These are phyloP conservation scores for Nipponacmea schrenckii DNA, from an alignment of 2,888 invertebrate genomes.

Conservation along the genomic window DNA sequence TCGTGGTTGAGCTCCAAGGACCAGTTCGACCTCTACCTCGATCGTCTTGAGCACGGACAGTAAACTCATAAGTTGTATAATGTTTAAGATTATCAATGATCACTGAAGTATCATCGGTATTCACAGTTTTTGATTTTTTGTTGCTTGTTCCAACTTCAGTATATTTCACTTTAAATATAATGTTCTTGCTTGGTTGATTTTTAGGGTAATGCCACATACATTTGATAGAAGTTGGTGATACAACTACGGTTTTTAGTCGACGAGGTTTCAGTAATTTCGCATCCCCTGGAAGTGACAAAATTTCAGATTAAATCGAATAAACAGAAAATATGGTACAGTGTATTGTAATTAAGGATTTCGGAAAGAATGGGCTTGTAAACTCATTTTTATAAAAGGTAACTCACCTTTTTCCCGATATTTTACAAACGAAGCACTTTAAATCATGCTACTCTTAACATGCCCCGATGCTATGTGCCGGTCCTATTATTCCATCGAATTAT, in stretches of 20 bases:
- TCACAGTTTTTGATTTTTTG: slow-evolving; percentile 8
- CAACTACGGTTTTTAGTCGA: slow-evolving; percentile 20
- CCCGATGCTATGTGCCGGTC: no score
- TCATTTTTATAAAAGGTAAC: no score
- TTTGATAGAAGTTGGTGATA: slow-evolving; percentile 26
- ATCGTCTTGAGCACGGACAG: slow-evolving; percentile 24
- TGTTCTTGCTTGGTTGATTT: not conserved
- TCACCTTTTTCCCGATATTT: no score
- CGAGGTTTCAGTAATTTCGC: slow-evolving; percentile 22
- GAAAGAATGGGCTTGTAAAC: no score
- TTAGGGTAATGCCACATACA: slow-evolving; percentile 31
- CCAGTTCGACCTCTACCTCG: slow-evolving; percentile 14
- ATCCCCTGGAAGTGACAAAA: slow-evolving; percentile 13
- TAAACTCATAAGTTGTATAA: slow-evolving; percentile 29
- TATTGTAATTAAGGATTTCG: no score
- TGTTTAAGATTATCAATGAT: slow-evolving; percentile 21
- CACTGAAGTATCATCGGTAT: slow-evolving; percentile 9
- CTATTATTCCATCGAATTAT: no score
- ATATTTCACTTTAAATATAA: not conserved
- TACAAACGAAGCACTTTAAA: no score
- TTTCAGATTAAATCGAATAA: not conserved
- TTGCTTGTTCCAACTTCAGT: not conserved
- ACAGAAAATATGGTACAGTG: no score
- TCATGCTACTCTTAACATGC: no score
- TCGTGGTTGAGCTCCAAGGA: slow-evolving; percentile 26